Evolutionary conservation across 2,113 vertebrate species (phyloP).

Genomic region (Eonycteris spelaea): DNA sequence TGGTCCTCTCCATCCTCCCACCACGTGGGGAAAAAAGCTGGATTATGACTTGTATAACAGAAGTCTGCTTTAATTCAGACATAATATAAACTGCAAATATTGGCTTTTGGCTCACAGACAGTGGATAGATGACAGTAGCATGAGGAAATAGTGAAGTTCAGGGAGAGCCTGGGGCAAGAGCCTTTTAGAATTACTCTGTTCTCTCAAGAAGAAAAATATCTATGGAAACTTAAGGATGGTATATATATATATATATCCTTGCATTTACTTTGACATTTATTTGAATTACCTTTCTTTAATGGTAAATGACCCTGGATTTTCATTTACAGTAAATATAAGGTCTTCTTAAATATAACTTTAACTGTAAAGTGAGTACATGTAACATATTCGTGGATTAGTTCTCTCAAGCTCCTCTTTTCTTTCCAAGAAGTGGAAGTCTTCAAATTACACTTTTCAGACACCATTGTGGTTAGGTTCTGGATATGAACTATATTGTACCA

Average conservation of each 20-base stretch:
- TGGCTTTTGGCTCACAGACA: neutral
- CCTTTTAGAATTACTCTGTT: neutral
- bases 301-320: neutral
- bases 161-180: neutral
- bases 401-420: neutral
- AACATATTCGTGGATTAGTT: neutral
- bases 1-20: neutral
- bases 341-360: constrained; percentile 14
- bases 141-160: neutral
- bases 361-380: neutral
- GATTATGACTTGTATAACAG: neutral
- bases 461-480: neutral
- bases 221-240: neutral
- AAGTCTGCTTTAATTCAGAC: neutral
- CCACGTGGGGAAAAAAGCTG: neutral
- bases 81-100: neutral
- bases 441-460: constrained; percentile 34
- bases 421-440: neutral
- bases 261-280: neutral
- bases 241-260: neutral
- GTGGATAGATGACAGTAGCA: neutral
- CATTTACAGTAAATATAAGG: neutral
- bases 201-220: neutral
- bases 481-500: neutral
- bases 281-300: neutral